Conservation (phyloP, 2,113 vertebrate species). For the Sebastes fasciatus region DNA sequence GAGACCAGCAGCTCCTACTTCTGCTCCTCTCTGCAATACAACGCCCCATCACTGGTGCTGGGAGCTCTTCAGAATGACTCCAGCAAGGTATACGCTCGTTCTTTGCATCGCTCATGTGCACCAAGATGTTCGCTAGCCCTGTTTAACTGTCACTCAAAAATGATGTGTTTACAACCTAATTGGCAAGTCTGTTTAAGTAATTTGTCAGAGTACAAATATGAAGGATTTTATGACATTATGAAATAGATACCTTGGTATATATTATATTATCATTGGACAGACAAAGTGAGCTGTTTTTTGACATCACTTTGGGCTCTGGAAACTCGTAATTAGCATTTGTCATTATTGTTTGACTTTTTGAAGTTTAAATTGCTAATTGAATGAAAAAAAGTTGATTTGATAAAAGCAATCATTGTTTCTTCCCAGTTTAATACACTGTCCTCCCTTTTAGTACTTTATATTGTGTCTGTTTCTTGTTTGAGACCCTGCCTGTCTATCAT, state of each 20-base stretch:
- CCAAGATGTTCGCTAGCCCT: neutral
- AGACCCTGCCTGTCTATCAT: neutral
- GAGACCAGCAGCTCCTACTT: constrained; percentile 85
- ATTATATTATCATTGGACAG: too few species aligned
- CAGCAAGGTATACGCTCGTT: constrained; percentile 82
- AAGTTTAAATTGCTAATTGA: neutral
- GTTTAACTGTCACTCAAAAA: neutral
- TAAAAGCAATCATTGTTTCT: neutral
- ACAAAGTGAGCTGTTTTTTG: neutral
- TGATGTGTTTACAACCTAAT: neutral
- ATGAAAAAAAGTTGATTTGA: neutral
- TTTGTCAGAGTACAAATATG: neutral
- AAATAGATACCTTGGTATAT: neutral
- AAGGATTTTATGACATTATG: neutral
- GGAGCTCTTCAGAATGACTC: constrained; percentile 84
- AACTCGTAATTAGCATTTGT: neutral
- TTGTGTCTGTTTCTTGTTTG: neutral
- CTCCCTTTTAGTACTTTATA: neutral
- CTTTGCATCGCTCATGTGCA: neutral
- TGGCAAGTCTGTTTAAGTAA: too few species aligned
- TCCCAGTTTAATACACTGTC: neutral
- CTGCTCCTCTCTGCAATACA: constrained; percentile 85
- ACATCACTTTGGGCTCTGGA: neutral
- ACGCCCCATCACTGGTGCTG: constrained; percentile 88
- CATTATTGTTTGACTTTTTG: neutral